Percentiles rank a stretch among this genome's conserved stretches.
These are phyloP conservation scores for Sciurus carolinensis DNA, from an alignment of 2,797 vertebrate genomes.

Conservation along the genomic window DNA sequence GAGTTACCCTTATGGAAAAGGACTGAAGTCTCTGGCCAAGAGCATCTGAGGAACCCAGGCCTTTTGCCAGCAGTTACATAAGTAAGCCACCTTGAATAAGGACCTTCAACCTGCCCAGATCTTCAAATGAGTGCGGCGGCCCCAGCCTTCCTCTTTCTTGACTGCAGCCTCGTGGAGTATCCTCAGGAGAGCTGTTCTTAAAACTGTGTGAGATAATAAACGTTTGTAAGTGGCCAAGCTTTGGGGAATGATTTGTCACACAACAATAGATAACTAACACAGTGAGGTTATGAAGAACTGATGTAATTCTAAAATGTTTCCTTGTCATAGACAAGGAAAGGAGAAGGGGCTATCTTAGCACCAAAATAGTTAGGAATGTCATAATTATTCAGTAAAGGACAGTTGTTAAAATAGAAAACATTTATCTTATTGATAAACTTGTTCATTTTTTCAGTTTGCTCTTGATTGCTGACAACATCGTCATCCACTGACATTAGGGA, in stretches of 20 bases:
- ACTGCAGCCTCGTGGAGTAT: not conserved
- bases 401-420: slow-evolving; percentile 28
- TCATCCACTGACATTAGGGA: not conserved
- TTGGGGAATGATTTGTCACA: slow-evolving; percentile 21
- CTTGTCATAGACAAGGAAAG: slow-evolving; percentile 23
- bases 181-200: not conserved
- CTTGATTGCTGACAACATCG: not conserved
- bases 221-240: not conserved
- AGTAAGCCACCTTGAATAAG: not conserved
- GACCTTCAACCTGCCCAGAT: not conserved
- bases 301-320: not conserved
- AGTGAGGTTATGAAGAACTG: not conserved
- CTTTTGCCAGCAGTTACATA: not conserved
- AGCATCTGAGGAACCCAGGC: not conserved
- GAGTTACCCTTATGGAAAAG: not conserved
- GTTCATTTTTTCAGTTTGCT: slow-evolving; percentile 51
- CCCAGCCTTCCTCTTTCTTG: not conserved
- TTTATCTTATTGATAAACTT: slow-evolving; percentile 46
- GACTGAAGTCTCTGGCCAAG: not conserved
- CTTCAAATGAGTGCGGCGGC: not conserved
- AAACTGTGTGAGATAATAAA: slow-evolving; percentile 3
- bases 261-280: not conserved
- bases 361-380: not conserved
- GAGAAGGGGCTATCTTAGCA: slow-evolving; percentile 26
- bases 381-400: slow-evolving; percentile 21